These are phyloP conservation scores for Elanus axillaris DNA, from an alignment of 2,113 vertebrate genomes.

Conservation along the genomic window DNA sequence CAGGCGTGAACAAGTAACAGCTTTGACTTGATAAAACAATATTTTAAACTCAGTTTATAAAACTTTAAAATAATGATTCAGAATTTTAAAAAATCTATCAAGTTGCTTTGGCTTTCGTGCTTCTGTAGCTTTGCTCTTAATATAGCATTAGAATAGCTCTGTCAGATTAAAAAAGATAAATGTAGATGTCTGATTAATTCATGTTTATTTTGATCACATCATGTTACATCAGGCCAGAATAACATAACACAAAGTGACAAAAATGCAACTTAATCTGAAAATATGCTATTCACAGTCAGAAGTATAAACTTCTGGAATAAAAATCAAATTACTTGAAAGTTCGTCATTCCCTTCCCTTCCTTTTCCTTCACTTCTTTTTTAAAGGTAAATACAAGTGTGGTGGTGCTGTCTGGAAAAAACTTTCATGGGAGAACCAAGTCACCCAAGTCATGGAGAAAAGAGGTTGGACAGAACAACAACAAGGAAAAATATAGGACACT, in stretches of 20 bases:
- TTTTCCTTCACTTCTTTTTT: neutral
- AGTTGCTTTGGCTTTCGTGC: neutral
- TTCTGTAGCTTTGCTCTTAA: neutral
- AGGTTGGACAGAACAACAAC: neutral
- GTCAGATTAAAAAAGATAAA: neutral
- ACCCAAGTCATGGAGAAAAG: neutral
- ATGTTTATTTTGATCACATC: neutral
- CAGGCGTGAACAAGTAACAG: neutral
- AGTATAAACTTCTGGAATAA: neutral
- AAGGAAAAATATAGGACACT: neutral
- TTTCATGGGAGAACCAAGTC: neutral
- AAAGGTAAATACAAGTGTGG: neutral
- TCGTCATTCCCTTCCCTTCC: neutral
- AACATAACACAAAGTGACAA: neutral
- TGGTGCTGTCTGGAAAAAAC: neutral
- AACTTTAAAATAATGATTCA: neutral
- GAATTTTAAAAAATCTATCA: neutral
- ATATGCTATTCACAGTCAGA: neutral
- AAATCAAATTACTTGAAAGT: neutral
- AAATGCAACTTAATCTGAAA: neutral
- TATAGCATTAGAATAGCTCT: neutral
- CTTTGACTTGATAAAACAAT: neutral
- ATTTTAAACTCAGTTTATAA: neutral
- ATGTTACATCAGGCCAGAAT: neutral
- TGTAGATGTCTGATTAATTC: neutral